These are phyloP conservation scores for Trachurus trachurus DNA, from an alignment of 2,797 vertebrate species.

Conservation along the genomic window DNA sequence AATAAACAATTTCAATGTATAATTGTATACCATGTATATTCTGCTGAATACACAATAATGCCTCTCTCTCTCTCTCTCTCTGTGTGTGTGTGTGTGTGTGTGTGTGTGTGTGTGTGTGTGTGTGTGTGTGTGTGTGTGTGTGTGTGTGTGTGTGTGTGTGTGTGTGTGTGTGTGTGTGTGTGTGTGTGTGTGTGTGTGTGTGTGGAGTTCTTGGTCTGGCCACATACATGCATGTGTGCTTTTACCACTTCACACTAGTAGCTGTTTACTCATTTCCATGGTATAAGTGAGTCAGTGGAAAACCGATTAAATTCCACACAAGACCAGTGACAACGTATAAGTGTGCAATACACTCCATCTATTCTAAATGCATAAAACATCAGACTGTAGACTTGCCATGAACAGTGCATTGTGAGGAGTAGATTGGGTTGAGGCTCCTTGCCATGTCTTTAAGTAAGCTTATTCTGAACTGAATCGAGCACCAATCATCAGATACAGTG, in stretches of 20 bases:
- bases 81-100: too few relatives aligned
- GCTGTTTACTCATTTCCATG: conserved; percentile 51
- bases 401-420: conserved; percentile 67
- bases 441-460: conserved; percentile 68
- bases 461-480: conserved; percentile 59
- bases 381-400: conserved; percentile 61
- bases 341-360: conserved; percentile 64
- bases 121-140: too few relatives aligned
- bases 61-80: too few relatives aligned
- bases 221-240: conserved; percentile 6
- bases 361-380: conserved; percentile 74
- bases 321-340: conserved; percentile 51
- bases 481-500: conserved; percentile 71
- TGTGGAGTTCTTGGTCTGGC: background rate
- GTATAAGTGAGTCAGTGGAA: conserved; percentile 58
- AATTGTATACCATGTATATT: background rate
- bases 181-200: too few relatives aligned
- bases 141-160: too few relatives aligned
- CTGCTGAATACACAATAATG: too few relatives aligned
- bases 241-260: conserved; percentile 27
- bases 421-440: conserved; percentile 69
- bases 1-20: background rate
- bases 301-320: conserved; percentile 63
- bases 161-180: too few relatives aligned
- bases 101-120: too few relatives aligned